Base-by-base conservation (phyloP, 2,888 invertebrate species). In the Acanthacorydalis orientalis region DNA sequence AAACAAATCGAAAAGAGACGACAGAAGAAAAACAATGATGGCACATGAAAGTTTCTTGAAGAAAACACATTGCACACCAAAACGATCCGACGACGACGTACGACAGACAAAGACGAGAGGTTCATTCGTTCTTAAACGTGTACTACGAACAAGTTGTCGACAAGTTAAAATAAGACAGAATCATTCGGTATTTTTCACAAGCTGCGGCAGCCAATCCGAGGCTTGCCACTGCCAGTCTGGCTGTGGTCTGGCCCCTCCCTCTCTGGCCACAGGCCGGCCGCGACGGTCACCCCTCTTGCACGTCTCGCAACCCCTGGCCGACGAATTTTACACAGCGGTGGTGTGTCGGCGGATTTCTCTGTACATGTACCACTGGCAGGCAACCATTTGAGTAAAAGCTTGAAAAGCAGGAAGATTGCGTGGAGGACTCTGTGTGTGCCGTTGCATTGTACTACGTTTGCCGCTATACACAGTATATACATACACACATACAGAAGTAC, bases 181-280 rank as follows among this genome's bases (percentile, higher is more conserved):
- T 57, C 57, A 57, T 14, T 15, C 16, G 39, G 39, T 39, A 16
- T 39, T 39, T 15, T 15, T 14, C 16, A 39, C 39, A 39, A 15
- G 16, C 14, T 14, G 43, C 32, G 23, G 14, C 57, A 59, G 66
- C 67, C 67, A 67, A 67, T 67, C 67, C 65, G 61, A 60, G 60
- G 60, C 65, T 66, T 59, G 44, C 16, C 34, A 15, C n/a, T 33
- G 44, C 35, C 15, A 66, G 67, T 64, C 64, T 62, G 57, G 57
- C 59, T 62, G 66, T 62, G 67, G 67, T 67, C 64, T 55, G 63
- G 67, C 60, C 62, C 67, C 67, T 62, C 66, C 67, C 64, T 63
- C 62, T 58, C 64, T 64, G 58, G 59, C 60, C 62, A 46, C 49
- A 58, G 60, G 58, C 61, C 62, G 59, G 58, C 63, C 53, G 53